Base-by-base conservation (phyloP, 2,888 invertebrate genomes). In the Ectemnius cavifrons region DNA sequence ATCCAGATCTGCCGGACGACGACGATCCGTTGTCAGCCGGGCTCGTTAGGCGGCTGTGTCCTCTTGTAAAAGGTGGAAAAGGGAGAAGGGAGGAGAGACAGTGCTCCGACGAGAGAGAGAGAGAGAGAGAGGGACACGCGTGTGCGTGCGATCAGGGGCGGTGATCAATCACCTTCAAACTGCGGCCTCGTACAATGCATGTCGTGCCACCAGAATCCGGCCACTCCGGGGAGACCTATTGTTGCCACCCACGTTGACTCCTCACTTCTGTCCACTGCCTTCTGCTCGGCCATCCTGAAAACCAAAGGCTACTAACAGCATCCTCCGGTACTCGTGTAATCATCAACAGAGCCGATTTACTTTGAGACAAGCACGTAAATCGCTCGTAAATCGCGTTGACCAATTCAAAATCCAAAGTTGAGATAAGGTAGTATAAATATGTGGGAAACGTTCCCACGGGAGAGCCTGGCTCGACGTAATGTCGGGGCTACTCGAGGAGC, bases 81-180 rank as follows among this genome's bases (percentile, higher is more conserved):
- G 63, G 45, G 62, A 18, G 45, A 13, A 60, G 45, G 52, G 37
- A 52, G 49, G 59, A 16, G 80, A 67, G 63, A 60, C 49, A 37
- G 68, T 11, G 37, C 5, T 8, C 28, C 5, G 28, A 37, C 8
- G 8, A 37, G 28, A 37, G 28, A 37, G 8, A 37, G 28, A 37
- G 28, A 37, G 8, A 37, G 28, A 8, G 28, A 3, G 28, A 37
- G 5, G 73, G 45, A 59, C 61, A 62, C 16, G 52, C 79, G 74
- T 76, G 62, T 72, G 73, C 70, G 72, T 72, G 72, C 73, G 71
- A 83, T 84, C 83, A 60, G 72, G 80, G 56, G 67, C 73, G 85
- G 87, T 87, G 85, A 90, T 90, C 90, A 87, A 90, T 90, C 90
- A 90, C 89, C 85, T 85, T 84, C 85, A 86, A 87, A 84, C 84